These are phyloP conservation scores for Aspidoscelis tigris DNA, from an alignment of 2,113 vertebrate species.

Conservation along the genomic window DNA sequence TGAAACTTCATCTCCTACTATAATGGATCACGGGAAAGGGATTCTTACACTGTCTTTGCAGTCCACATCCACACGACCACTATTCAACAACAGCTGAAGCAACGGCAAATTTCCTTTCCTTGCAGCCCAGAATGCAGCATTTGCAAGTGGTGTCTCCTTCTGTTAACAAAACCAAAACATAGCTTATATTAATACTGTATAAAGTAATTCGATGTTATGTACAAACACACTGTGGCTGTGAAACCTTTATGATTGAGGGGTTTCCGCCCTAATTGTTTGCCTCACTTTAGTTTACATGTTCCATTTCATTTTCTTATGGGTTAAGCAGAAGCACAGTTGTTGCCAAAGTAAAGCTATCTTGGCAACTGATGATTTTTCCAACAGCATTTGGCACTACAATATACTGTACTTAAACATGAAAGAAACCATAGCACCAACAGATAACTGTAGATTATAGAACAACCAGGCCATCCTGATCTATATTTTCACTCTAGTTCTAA, in stretches of 20 bases:
- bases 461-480: not conserved
- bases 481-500: not conserved
- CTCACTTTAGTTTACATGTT: not conserved
- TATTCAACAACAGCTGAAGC: constrained; percentile 94
- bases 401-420: not conserved
- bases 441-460: not conserved
- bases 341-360: not conserved
- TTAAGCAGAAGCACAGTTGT: not conserved
- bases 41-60: constrained; percentile 95
- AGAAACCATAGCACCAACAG: not conserved
- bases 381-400: not conserved
- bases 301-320: not conserved
- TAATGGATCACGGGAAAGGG: not conserved
- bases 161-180: constrained; percentile 59
- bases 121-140: constrained; percentile 96
- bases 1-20: not conserved
- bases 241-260: not conserved
- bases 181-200: not conserved
- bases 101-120: constrained; percentile 93
- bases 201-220: constrained; percentile 1
- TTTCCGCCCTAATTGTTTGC: not conserved
- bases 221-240: not conserved
- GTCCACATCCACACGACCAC: constrained; percentile 94
- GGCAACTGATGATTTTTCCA: not conserved
- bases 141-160: constrained; percentile 98